Percentiles rank a stretch among this genome's conserved stretches.
Conservation (phyloP, 2,113 vertebrate species). For the Oophaga pumilio region DNA sequence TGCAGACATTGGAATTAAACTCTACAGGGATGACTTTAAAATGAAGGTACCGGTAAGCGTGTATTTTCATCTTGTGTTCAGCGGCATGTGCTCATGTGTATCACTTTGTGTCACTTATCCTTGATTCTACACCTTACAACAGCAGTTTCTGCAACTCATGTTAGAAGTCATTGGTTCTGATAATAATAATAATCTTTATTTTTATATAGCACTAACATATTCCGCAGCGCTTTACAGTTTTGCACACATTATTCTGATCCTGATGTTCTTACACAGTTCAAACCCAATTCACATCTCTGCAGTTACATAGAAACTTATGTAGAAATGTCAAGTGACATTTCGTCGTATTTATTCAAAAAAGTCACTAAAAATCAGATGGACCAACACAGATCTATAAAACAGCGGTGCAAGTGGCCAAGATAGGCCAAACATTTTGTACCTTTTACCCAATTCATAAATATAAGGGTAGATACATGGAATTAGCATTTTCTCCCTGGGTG, state of each 20-base stretch:
- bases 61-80: slow-evolving; percentile 59
- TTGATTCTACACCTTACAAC: neutral
- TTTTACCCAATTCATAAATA: too few species aligned
- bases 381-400: neutral
- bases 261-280: neutral
- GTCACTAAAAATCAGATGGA: neutral
- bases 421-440: too few species aligned
- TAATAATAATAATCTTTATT: too few species aligned
- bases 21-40: slow-evolving; percentile 94
- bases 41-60: slow-evolving; percentile 95
- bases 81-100: slow-evolving; percentile 16
- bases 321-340: neutral
- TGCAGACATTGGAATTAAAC: slow-evolving; percentile 88
- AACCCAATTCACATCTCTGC: neutral
- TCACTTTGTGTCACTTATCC: neutral
- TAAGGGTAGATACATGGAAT: neutral
- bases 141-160: neutral
- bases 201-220: too few species aligned
- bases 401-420: too few species aligned
- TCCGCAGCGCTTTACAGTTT: too few species aligned
- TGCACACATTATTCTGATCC: too few species aligned
- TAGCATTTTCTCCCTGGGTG: neutral
- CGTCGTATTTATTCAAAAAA: neutral
- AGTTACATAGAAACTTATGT: neutral
- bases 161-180: neutral